These are phyloP conservation scores for Syndactyla subalaris DNA, from an alignment of 2,797 vertebrate species.

Conservation along the genomic window DNA sequence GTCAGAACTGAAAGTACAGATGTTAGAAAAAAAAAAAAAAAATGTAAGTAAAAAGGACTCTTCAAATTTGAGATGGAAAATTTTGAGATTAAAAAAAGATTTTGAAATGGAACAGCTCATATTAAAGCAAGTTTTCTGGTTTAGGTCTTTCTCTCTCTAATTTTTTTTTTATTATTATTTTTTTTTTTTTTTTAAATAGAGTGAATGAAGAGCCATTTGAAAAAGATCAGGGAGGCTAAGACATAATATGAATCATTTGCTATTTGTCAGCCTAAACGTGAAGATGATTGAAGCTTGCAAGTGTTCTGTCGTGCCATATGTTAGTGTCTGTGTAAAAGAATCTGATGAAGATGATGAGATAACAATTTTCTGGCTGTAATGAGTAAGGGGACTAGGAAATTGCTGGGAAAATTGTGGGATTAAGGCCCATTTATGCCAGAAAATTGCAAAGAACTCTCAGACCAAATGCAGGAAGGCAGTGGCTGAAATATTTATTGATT, in stretches of 20 bases:
- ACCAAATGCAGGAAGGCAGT: constrained; percentile 11
- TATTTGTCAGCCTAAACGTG: constrained; percentile 40
- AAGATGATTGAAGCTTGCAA: constrained; percentile 48
- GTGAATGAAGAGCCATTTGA: neutral
- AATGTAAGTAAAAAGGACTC: fast-evolving
- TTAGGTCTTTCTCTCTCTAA: neutral
- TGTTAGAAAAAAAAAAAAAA: neutral
- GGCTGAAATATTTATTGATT: constrained; percentile 34
- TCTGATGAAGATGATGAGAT: constrained; percentile 57
- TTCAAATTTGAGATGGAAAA: neutral
- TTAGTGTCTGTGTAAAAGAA: constrained; percentile 26
- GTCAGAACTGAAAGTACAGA: neutral
- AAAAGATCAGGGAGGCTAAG: constrained; percentile 13
- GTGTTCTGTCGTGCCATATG: constrained; percentile 48
- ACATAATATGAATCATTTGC: constrained; percentile 33
- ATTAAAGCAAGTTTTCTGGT: neutral
- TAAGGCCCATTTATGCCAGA: constrained; percentile 45
- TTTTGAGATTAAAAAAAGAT: neutral
- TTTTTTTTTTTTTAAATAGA: neutral
- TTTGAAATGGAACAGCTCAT: neutral
- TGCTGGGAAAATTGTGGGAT: constrained; percentile 58
- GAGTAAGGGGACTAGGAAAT: constrained; percentile 44
- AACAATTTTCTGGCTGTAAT: constrained; percentile 57
- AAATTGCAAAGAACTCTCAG: constrained; percentile 50
- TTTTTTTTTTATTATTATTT: no score